Evolutionary conservation across 2,797 vertebrate species (phyloP), one percentile per base, ranked within the genome.

Genomic region (Diceros bicornis): DNA sequence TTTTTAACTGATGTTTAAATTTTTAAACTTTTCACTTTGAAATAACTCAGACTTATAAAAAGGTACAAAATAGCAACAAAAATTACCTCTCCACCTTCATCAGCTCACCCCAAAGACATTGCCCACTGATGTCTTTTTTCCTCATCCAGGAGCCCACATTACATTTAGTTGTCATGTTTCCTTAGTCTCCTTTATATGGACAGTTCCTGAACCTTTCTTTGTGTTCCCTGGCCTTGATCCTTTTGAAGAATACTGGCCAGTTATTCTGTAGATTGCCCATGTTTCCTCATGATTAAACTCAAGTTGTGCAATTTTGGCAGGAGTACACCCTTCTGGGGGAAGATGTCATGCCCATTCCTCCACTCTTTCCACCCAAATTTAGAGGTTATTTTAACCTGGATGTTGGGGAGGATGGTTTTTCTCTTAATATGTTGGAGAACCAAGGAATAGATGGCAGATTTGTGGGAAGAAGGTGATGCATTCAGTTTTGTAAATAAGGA

Each of bases 1-100:
- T 16, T 32, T 57, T 23, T 23, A 83, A 74, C 61, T 72, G 14
- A 20, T 59, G 17, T 50, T 71, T 89, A 47, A 32, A 50, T 23
- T 79, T 41, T 86, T 77, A 4, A 23, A 57, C 47, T 79, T 85
- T 77, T 74, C 79, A 68, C 23, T 96, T 84, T 71, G 47, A 88
- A 78, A 89, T 50, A 78, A 21, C 57, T 84, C 55, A 88, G 50
- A 16, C 72, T 71, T 83, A 41, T 34, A 20, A 62, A 92, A 93
- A 90, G 18, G 14, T 32, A 61, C 29, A 75, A 86, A 93, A 68
- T 57, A 32, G n/a, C 32, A 77, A 61, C 16, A 25, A 50, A 90
- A 81, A 66, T 77, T 41, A 52, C 57, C 37, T 72, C 20, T 16
- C 9, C 6, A 61, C 50, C 64, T 79, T 94, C 47, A 88, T 89